A percentile compares a stretch with the other conserved stretches of the same genome.
Evolutionary conservation across 2,113 vertebrate species (phyloP).

Genomic region (Bungarus multicinctus): DNA sequence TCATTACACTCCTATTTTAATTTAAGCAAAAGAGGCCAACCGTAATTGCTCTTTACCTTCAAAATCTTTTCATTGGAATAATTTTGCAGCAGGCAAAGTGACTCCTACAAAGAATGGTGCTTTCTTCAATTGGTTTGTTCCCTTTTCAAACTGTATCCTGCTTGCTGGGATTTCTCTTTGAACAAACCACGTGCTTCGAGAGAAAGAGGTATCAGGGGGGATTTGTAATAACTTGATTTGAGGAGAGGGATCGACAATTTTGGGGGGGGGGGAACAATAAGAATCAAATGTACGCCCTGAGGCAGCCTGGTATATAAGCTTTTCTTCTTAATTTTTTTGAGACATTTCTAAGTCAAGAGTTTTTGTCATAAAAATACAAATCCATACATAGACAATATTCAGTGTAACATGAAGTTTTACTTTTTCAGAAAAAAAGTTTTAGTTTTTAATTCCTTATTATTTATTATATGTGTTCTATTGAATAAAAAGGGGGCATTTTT

Average conservation of each 20-base stretch:
- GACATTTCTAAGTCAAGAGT: background rate
- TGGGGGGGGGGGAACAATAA: background rate
- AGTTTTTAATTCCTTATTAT: slow-evolving; percentile 1
- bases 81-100: slow-evolving; percentile 63
- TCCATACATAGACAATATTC: background rate
- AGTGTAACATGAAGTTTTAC: background rate
- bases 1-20: slow-evolving; percentile 72
- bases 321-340: background rate
- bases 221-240: slow-evolving; percentile 26
- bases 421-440: background rate
- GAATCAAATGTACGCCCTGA: background rate
- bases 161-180: slow-evolving; percentile 30
- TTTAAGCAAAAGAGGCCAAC: slow-evolving; percentile 66
- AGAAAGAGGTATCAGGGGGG: slow-evolving; percentile 2
- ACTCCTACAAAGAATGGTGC: slow-evolving; percentile 59
- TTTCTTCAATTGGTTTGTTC: slow-evolving; percentile 56
- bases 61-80: slow-evolving; percentile 66
- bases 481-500: background rate
- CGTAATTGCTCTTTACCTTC: slow-evolving; percentile 66
- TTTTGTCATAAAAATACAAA: slow-evolving; percentile 1
- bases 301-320: background rate
- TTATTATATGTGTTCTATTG: background rate
- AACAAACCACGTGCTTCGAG: fast-evolving
- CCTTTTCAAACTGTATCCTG: slow-evolving; percentile 38
- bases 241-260: background rate